Base-by-base conservation (phyloP, 2,113 vertebrate genomes). In the Cygnus atratus region DNA sequence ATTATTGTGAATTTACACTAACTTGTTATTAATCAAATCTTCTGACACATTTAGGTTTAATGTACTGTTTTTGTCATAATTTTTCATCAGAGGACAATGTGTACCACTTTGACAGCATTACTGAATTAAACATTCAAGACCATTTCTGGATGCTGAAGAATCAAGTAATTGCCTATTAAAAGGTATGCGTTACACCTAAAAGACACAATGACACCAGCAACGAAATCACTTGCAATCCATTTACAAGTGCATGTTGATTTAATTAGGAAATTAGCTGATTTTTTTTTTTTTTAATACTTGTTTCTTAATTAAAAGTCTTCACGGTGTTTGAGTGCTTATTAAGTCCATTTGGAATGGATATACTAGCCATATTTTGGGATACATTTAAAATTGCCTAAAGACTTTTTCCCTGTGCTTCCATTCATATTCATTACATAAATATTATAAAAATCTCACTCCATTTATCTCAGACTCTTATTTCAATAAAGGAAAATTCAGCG, bases 301-400 rank as follows among this genome's bases (percentile, higher is more conserved):
- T 80, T 96, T 88, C 74, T 95, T 96, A 93, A 97, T 96, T 96
- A 95, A 96, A 97, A 90, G 31, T 25, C 57, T 94, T 96, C 76
- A 88, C 0, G 4, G 74, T 83, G 31, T 76, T 80, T 83, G 58
- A 91, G 54, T 88, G 48, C 43, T 87, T 88, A 95, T 82, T 77
- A 93, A 46, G 57, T 58, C 41, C 13, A 80, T 90, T 87, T 91
- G 39, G 39, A 92, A 92, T 13, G 46, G 43, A 50, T 91, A 41
- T 54, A 59, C 5, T 31, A 55, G 19, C 11, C 35, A 66, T 24
- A 75, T 86, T 88, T 94, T 91, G 28, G 39, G 41, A 63, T 59
- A 62, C 13, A 48, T 82, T 90, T 85, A 72, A 88, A 95, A 96
- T 43, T 20, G 33, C 24, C 33, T 39, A 17, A 66, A 91, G 44